Evolutionary conservation across 2,113 vertebrate genomes (phyloP).

Genomic region (Carollia perspicillata): DNA sequence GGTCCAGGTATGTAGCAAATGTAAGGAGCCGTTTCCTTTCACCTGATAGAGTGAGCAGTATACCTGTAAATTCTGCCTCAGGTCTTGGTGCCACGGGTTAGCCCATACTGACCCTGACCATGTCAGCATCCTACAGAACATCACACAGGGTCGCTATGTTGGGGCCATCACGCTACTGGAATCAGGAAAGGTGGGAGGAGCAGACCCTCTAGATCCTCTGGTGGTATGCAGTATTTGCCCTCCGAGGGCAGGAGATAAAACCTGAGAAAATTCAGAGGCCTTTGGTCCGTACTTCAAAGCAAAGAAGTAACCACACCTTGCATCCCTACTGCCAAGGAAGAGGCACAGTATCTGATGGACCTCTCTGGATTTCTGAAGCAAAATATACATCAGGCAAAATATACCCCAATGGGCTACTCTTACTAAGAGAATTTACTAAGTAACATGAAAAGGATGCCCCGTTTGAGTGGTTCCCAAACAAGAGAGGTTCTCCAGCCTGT

Average conservation of each 20-base stretch:
- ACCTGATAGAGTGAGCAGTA: background rate
- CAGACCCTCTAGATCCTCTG: background rate
- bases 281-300: background rate
- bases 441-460: background rate
- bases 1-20: too few species aligned
- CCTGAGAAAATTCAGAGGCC: background rate
- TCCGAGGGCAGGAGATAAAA: background rate
- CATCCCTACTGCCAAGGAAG: background rate
- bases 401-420: background rate
- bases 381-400: background rate
- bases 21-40: background rate
- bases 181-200: background rate
- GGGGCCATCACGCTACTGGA: background rate
- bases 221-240: background rate
- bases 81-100: background rate
- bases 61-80: background rate
- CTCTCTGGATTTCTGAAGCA: background rate
- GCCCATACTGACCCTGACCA: background rate
- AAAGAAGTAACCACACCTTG: background rate
- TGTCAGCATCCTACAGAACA: background rate
- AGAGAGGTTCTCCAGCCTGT: background rate
- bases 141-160: background rate
- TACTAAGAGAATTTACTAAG: background rate
- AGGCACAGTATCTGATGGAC: too few species aligned
- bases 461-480: background rate